These are phyloP conservation scores for Decapterus maruadsi DNA, from an alignment of 2,797 vertebrate genomes.

Conservation along the genomic window DNA sequence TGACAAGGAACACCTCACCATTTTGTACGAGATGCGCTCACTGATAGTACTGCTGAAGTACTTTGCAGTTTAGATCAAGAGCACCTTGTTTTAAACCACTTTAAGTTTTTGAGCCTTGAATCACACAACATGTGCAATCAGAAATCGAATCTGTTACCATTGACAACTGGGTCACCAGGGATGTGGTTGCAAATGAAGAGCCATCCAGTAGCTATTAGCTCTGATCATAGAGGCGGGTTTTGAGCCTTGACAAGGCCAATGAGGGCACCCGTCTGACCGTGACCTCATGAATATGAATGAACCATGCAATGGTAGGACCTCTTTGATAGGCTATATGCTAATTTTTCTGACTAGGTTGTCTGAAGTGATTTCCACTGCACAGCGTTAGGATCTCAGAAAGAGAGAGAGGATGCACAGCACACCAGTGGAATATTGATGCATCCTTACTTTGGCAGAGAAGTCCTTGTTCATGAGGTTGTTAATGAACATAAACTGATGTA, in stretches of 20 bases:
- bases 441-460: neutral
- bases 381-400: conserved; percentile 16
- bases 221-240: conserved; percentile 70
- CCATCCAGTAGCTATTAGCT: conserved; percentile 61
- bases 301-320: conserved; percentile 37
- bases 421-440: conserved; percentile 56
- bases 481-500: conserved; percentile 32
- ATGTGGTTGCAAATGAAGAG: conserved; percentile 62
- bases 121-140: conserved; percentile 31
- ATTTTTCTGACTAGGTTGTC: conserved; percentile 63
- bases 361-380: conserved; percentile 61
- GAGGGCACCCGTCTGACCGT: conserved; percentile 56
- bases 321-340: conserved; percentile 73
- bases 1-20: conserved; percentile 25
- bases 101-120: conserved; percentile 22
- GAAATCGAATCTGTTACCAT: conserved; percentile 28
- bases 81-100: conserved; percentile 34
- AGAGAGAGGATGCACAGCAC: conserved; percentile 11
- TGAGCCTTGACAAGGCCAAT: conserved; percentile 66
- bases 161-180: conserved; percentile 52
- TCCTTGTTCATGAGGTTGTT: conserved; percentile 32
- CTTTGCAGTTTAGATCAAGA: conserved; percentile 35
- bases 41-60: conserved; percentile 22
- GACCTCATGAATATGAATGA: conserved; percentile 74
- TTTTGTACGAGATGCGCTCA: conserved; percentile 17